These are phyloP conservation scores for Cremastobaeus sp. DNA, from an alignment of 2,888 invertebrate genomes.

Conservation along the genomic window DNA sequence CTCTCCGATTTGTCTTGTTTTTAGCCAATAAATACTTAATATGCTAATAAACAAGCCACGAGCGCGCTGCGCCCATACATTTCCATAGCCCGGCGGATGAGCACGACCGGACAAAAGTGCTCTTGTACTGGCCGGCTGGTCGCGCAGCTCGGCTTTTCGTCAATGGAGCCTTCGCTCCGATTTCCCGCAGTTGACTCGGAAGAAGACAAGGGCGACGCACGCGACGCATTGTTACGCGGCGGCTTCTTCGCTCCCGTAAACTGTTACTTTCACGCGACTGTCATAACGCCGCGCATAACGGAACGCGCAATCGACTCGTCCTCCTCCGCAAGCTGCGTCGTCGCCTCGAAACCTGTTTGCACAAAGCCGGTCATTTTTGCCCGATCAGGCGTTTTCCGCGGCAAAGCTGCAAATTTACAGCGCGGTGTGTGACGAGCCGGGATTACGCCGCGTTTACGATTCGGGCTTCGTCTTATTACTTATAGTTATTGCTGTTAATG, in stretches of 20 bases:
- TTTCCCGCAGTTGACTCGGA: background rate
- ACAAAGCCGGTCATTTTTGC: conserved; percentile 10
- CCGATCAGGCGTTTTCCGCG: conserved; percentile 12
- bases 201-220: too few species aligned
- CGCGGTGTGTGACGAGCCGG: conserved; percentile 5
- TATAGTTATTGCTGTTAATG: conserved; percentile 31
- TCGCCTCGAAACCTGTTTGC: conserved; percentile 50
- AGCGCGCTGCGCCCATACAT: conserved; percentile 31
- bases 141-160: too few species aligned
- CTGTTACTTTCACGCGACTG: conserved; percentile 51
- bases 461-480: conserved; percentile 29
- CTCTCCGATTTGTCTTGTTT: conserved; percentile 31
- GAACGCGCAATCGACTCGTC: conserved; percentile 22
- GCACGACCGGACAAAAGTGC: too few species aligned
- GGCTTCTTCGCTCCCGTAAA: background rate
- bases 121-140: too few species aligned
- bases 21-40: conserved; percentile 45
- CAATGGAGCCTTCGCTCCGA: too few species aligned
- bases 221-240: too few species aligned
- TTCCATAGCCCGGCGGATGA: conserved; percentile 17
- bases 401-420: conserved; percentile 47
- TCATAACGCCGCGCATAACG: conserved; percentile 40
- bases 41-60: conserved; percentile 46
- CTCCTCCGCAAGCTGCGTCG: conserved; percentile 37
- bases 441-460: conserved; percentile 23